Conservation (phyloP, 2,888 invertebrate genomes). For the Folsomia manolachei region DNA sequence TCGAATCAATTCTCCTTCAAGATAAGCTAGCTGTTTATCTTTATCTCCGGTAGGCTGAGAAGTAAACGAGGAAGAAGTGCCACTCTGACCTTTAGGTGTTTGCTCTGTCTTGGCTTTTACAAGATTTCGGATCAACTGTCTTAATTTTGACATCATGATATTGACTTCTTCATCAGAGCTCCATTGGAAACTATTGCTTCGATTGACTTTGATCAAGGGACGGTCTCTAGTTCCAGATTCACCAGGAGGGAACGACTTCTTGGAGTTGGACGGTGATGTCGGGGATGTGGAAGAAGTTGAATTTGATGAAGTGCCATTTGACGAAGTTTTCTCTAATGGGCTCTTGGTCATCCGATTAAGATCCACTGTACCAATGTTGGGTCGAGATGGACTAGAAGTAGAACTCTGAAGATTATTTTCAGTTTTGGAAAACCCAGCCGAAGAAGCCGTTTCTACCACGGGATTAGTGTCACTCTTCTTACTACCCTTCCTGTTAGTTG, state of each 20-base stretch:
- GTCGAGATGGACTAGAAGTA: neutral
- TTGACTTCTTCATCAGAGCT: slow-evolving; percentile 91
- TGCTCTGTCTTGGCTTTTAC: slow-evolving; percentile 55
- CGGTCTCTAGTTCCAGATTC: slow-evolving; percentile 18
- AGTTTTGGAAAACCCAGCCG: slow-evolving; percentile 1
- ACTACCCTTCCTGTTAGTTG: slow-evolving; percentile 32
- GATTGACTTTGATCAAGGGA: slow-evolving; percentile 40
- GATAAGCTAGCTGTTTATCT: slow-evolving; percentile 81
- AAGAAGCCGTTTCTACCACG: neutral
- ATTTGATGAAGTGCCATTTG: slow-evolving; percentile 1
- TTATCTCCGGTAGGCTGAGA: slow-evolving; percentile 55
- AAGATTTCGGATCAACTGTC: slow-evolving; percentile 87
- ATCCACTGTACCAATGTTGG: neutral
- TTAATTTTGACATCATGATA: slow-evolving; percentile 91
- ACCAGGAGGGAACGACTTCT: slow-evolving; percentile 24
- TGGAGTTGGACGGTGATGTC: slow-evolving; percentile 44
- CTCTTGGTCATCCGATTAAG: neutral
- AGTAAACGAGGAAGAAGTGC: slow-evolving; percentile 4
- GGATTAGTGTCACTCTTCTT: slow-evolving; percentile 37
- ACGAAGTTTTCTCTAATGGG: neutral
- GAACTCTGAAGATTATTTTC: neutral
- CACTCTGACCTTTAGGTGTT: neutral
- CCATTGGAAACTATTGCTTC: slow-evolving; percentile 64
- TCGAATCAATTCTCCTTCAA: slow-evolving; percentile 82
- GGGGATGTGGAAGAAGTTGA: slow-evolving; percentile 14